These are phyloP conservation scores for Podarcis lilfordi DNA, from an alignment of 2,797 vertebrate genomes.

Conservation along the genomic window DNA sequence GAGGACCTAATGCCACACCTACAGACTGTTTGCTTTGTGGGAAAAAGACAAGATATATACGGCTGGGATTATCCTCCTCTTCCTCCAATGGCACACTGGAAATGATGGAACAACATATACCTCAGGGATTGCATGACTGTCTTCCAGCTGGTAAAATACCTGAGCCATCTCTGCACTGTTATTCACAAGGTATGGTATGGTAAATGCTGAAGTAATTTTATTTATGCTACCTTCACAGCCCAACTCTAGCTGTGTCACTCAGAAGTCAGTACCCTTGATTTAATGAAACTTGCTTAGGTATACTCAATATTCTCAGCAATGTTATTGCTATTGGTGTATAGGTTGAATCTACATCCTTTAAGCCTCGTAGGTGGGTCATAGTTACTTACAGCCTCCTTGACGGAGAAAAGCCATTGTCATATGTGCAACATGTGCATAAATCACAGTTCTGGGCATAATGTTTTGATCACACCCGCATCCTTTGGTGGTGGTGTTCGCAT, in stretches of 20 bases:
- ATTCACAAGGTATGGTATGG: slow-evolving; percentile 71
- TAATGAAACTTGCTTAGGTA: not conserved
- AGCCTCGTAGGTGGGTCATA: not conserved
- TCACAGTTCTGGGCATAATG: not conserved
- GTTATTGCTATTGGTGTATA: too few relatives aligned
- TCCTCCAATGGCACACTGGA: slow-evolving; percentile 66
- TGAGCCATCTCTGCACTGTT: slow-evolving; percentile 53
- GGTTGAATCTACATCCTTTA: not conserved
- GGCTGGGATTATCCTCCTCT: slow-evolving; percentile 71
- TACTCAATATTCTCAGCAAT: too few relatives aligned
- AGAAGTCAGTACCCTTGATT: not conserved
- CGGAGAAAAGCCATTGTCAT: not conserved
- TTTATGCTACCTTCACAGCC: not conserved
- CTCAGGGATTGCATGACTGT: slow-evolving; percentile 50
- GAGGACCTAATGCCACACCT: slow-evolving; percentile 84
- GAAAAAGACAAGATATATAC: slow-evolving; percentile 70
- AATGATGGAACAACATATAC: slow-evolving; percentile 56
- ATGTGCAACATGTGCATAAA: not conserved
- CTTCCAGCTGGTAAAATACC: slow-evolving; percentile 54
- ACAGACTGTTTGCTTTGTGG: slow-evolving; percentile 78
- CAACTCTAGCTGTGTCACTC: not conserved
- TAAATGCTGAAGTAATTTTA: not conserved
- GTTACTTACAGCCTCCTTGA: not conserved
- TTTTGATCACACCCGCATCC: not conserved
- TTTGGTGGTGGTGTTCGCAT: not conserved